These are phyloP conservation scores for Margarornis squamiger DNA, from an alignment of 2,797 vertebrate species.

Conservation along the genomic window DNA sequence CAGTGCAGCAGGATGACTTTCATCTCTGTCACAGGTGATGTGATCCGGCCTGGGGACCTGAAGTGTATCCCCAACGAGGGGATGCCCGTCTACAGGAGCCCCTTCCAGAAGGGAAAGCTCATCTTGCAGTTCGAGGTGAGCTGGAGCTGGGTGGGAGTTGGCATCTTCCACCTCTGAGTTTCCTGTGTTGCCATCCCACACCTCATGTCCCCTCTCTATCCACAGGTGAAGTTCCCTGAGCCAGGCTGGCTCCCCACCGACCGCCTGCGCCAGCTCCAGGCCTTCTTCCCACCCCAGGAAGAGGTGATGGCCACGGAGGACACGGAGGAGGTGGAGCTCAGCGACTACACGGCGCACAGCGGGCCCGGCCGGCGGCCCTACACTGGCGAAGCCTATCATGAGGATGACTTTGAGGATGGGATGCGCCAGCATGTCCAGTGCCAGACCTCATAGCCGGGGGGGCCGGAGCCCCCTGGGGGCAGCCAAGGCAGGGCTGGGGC, in stretches of 20 bases:
- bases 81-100: constrained; percentile 67
- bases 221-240: constrained; percentile 87
- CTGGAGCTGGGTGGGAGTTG: rapidly evolving
- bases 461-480: rapidly evolving
- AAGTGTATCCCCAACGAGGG: constrained; percentile 70
- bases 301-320: constrained; percentile 84
- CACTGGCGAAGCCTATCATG: constrained; percentile 75
- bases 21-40: not conserved
- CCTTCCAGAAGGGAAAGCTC: constrained; percentile 66
- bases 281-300: constrained; percentile 81
- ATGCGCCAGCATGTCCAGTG: constrained; percentile 81
- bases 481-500: not conserved
- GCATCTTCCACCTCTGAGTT: rapidly evolving
- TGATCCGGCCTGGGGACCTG: constrained; percentile 64
- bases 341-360: constrained; percentile 63
- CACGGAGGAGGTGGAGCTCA: constrained; percentile 85
- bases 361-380: constrained; percentile 61
- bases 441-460: constrained; percentile 73
- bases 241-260: constrained; percentile 86
- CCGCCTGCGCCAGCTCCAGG: constrained; percentile 83
- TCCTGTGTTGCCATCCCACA: rapidly evolving
- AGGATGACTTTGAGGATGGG: constrained; percentile 66
- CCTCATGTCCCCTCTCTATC: rapidly evolving
- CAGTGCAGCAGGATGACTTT: rapidly evolving
- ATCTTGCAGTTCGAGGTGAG: constrained; percentile 71